Percentiles rank a stretch among this genome's conserved stretches.
Conservation (phyloP, 2,113 vertebrate species). For the Serinus canaria region DNA sequence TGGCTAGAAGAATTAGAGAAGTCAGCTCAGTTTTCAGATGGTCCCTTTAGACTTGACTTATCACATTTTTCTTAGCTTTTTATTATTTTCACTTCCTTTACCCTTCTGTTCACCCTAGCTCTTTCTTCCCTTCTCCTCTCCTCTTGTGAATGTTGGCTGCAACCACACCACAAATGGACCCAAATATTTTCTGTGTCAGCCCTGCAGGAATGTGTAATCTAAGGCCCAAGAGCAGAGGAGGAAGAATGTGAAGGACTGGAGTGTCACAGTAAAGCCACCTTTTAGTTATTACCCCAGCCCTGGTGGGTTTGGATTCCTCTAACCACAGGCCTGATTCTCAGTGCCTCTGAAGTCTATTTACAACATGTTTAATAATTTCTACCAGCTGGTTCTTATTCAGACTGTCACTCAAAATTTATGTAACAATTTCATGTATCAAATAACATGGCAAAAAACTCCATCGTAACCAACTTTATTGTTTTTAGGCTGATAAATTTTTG, state of each 20-base stretch:
- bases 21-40: conserved; percentile 28
- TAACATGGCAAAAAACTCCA: conserved; percentile 21
- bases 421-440: conserved; percentile 58
- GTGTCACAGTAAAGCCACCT: not conserved
- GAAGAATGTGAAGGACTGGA: not conserved
- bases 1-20: not conserved
- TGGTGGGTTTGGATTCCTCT: conserved; percentile 37
- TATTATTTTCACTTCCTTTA: not conserved
- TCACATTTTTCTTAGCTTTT: not conserved
- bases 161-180: not conserved
- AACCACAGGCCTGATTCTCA: conserved; percentile 15
- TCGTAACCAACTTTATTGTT: conserved; percentile 40
- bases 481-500: conserved; percentile 56
- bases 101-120: not conserved
- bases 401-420: conserved; percentile 48
- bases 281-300: conserved; percentile 27
- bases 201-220: not conserved
- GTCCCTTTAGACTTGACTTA: not conserved
- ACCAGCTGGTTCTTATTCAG: conserved; percentile 40
- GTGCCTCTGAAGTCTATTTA: conserved; percentile 36
- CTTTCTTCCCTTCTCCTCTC: not conserved
- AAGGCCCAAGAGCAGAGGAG: not conserved
- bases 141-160: not conserved
- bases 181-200: not conserved
- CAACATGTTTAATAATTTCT: conserved; percentile 35